phyloP scores from a whole-genome alignment of 2,113 vertebrate genomes.

The Odontesthes bonariensis region DNA sequence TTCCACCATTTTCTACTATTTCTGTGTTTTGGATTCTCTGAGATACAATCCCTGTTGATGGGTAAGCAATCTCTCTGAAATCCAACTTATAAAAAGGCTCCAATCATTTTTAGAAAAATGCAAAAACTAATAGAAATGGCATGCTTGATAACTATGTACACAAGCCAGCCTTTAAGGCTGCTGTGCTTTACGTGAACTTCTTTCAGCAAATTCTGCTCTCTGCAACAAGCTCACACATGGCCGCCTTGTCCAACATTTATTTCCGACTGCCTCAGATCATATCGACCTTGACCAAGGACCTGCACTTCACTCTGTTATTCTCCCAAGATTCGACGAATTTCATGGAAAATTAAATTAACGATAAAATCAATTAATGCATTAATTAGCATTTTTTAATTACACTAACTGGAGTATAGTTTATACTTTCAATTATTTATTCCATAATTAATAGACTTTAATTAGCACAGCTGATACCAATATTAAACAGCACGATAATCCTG shows the following conservation, averaged over 20 bases:
- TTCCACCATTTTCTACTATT: conserved; percentile 51
- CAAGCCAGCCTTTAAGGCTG: conserved; percentile 31
- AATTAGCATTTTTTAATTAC: conserved; percentile 86
- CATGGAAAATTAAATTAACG: conserved; percentile 83
- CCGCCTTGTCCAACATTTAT: background rate
- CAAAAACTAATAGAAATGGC: background rate
- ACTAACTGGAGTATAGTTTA: conserved; percentile 77
- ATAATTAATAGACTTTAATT: conserved; percentile 86
- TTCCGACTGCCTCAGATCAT: conserved; percentile 35
- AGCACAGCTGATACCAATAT: conserved; percentile 75
- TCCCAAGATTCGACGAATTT: conserved; percentile 75
- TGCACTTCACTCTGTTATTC: conserved; percentile 41
- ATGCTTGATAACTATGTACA: conserved; percentile 21
- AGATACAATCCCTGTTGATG: conserved; percentile 46
- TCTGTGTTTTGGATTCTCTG: conserved; percentile 38
- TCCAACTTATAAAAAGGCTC: conserved; percentile 48
- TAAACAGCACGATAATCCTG: conserved; percentile 64
- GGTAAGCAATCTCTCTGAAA: conserved; percentile 39
- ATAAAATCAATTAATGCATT: conserved; percentile 87
- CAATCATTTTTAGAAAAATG: conserved; percentile 57
- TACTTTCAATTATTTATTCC: conserved; percentile 82
- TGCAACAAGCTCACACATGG: background rate
- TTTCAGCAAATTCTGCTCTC: conserved; percentile 42
- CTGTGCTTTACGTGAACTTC: conserved; percentile 31
- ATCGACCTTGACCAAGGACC: conserved; percentile 65